Conservation (phyloP, 2,113 vertebrate genomes). For the Oncorhynchus tshawytscha region DNA sequence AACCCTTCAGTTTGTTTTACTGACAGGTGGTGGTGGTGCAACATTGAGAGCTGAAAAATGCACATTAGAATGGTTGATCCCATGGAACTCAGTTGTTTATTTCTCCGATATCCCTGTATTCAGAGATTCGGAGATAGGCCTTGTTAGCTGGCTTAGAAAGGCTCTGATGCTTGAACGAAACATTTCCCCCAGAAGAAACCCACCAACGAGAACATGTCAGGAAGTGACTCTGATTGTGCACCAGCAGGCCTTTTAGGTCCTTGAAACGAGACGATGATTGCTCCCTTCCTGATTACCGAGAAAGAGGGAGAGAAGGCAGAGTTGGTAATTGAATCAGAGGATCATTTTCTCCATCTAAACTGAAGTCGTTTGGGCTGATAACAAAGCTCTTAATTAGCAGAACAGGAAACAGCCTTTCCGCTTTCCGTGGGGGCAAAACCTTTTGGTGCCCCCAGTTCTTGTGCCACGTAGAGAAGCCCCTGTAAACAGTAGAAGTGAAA, state of each 20-base stretch:
- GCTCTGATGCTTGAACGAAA: neutral
- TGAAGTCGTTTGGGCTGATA: conserved; percentile 39
- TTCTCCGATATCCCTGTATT: neutral
- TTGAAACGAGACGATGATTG: conserved; percentile 54
- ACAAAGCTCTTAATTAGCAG: conserved; percentile 42
- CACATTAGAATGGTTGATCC: neutral
- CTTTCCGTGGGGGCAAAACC: conserved; percentile 61
- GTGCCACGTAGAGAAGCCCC: neutral
- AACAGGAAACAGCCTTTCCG: conserved; percentile 74
- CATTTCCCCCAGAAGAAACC: conserved; percentile 10
- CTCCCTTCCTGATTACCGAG: conserved; percentile 68
- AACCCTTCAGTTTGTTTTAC: neutral
- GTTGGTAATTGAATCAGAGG: conserved; percentile 47
- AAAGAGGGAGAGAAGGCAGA: conserved; percentile 27
- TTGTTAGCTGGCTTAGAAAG: neutral
- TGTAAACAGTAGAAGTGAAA: neutral
- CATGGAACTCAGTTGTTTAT: neutral
- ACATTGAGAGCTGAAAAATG: conserved; percentile 1
- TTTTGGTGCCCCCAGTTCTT: neutral
- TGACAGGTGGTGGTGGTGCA: neutral
- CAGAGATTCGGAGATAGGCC: neutral
- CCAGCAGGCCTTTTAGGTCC: conserved; percentile 46
- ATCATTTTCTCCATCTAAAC: conserved; percentile 35
- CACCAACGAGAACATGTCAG: conserved; percentile 26
- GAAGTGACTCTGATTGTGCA: conserved; percentile 39